phyloP scores from a whole-genome alignment of 2,797 vertebrate genomes.

The Periparus ater region DNA sequence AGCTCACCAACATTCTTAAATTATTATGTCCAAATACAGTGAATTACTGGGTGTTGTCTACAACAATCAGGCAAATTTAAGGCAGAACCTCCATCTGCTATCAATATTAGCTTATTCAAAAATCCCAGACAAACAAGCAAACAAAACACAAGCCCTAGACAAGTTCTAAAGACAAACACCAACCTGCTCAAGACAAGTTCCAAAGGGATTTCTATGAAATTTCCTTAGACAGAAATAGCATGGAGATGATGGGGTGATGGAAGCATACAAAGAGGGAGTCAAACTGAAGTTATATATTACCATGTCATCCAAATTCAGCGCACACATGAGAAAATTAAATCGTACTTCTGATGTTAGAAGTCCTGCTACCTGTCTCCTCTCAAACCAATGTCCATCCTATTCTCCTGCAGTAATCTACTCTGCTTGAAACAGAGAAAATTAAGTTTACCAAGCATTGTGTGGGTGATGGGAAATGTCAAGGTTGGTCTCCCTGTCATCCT shows the following conservation, averaged over 20 bases:
- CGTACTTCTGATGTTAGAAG: neutral
- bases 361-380: neutral
- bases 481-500: conserved; percentile 96
- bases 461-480: conserved; percentile 92
- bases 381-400: neutral
- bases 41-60: neutral
- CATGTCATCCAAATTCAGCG: neutral
- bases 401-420: neutral
- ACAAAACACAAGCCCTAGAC: neutral
- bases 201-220: neutral
- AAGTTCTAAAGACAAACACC: neutral
- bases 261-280: neutral
- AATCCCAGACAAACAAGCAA: neutral
- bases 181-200: neutral
- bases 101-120: neutral
- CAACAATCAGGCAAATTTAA: neutral
- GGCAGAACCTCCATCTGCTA: neutral
- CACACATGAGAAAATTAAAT: neutral
- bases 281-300: neutral
- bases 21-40: neutral
- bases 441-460: conserved; percentile 89
- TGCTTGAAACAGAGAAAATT: neutral
- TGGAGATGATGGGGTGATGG: neutral
- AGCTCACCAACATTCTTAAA: neutral
- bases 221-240: neutral